Evolutionary conservation across 1,140 invertebrate species (phyloP).

Genomic region (Catajapyx aquilonaris): DNA sequence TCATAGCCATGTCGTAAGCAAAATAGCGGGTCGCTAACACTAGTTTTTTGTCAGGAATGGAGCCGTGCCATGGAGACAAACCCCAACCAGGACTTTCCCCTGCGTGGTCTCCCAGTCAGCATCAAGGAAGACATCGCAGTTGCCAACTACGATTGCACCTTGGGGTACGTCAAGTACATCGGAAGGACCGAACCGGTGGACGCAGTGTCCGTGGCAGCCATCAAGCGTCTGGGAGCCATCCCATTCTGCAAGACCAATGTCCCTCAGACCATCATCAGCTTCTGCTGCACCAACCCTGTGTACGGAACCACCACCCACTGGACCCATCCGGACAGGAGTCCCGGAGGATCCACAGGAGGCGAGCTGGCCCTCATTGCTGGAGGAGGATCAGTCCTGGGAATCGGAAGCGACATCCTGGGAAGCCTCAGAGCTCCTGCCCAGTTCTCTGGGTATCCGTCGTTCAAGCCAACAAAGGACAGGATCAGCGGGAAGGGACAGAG

Average conservation of each 20-base stretch:
- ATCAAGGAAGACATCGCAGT: slow-evolving; percentile 19
- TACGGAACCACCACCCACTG: slow-evolving; percentile 13
- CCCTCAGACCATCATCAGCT: slow-evolving; percentile 16
- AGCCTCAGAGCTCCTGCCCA: slow-evolving; percentile 11
- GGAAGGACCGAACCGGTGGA: slow-evolving; percentile 16
- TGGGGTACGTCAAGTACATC: slow-evolving; percentile 21
- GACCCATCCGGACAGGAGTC: slow-evolving; percentile 8
- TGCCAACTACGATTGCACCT: slow-evolving; percentile 23
- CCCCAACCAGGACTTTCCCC: too few species aligned
- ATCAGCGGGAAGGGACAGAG: too few species aligned
- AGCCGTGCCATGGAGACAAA: background rate
- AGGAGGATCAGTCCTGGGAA: slow-evolving; percentile 16
- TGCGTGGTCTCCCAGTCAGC: slow-evolving; percentile 20
- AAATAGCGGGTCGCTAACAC: background rate
- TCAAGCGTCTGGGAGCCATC: slow-evolving; percentile 18
- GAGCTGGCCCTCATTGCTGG: slow-evolving; percentile 15
- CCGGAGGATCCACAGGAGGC: slow-evolving; percentile 13
- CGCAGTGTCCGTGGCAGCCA: slow-evolving; percentile 16
- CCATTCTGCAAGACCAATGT: slow-evolving; percentile 26
- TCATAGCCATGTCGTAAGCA: background rate
- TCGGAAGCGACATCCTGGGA: slow-evolving; percentile 26
- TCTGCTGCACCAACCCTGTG: slow-evolving; percentile 14
- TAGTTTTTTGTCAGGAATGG: slow-evolving; percentile 2
- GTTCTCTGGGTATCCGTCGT: slow-evolving; percentile 9
- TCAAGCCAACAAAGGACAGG: slow-evolving; percentile 11